phyloP scores from a whole-genome alignment of 2,113 vertebrate genomes.

The Varanus salvator region DNA sequence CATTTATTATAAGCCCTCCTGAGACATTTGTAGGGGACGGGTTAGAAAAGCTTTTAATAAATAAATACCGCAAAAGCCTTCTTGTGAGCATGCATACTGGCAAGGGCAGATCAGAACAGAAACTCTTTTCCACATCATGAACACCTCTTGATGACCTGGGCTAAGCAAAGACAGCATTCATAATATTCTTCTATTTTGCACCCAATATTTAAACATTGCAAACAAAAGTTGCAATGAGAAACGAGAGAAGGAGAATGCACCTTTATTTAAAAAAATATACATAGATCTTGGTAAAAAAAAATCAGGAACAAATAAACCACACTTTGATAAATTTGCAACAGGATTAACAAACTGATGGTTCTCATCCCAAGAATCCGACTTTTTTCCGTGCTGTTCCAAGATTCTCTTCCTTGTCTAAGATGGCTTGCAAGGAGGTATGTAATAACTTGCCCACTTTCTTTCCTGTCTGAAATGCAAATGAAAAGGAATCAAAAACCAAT shows the following conservation, averaged over 20 bases:
- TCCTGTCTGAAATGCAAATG: conserved; percentile 81
- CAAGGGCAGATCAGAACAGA: too few species aligned
- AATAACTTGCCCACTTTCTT: conserved; percentile 90
- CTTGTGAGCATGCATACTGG: background rate
- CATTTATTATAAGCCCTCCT: too few species aligned
- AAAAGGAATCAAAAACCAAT: conserved; percentile 16
- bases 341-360: background rate
- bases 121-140: background rate
- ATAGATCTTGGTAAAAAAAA: conserved; percentile 21
- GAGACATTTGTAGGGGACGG: too few species aligned
- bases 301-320: background rate
- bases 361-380: conserved; percentile 92
- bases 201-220: background rate
- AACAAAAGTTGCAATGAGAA: background rate
- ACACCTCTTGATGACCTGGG: background rate
- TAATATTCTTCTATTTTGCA: background rate
- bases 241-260: background rate
- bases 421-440: conserved; percentile 84
- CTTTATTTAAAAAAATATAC: conserved; percentile 23
- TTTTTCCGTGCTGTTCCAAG: conserved; percentile 86
- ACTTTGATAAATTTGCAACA: conserved; percentile 23
- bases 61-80: background rate
- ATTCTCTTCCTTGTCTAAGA: conserved; percentile 88
- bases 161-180: background rate
- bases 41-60: too few species aligned